A percentile compares a stretch with the other conserved stretches of the same genome.
Conservation (phyloP, 2,113 vertebrate genomes). For the Chloropsis cyanopogon region DNA sequence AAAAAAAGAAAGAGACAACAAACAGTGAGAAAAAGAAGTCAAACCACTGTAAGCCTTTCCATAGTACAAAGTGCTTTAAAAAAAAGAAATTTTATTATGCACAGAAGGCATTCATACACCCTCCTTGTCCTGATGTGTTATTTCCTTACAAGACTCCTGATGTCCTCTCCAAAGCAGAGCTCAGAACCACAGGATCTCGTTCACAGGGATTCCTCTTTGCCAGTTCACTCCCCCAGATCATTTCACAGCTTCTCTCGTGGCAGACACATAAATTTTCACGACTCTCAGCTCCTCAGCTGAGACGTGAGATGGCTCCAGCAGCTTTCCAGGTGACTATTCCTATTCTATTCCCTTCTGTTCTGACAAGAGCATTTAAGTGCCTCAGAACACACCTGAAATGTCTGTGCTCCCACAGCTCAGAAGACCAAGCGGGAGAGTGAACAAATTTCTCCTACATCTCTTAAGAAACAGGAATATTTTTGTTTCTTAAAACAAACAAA, state of each 20-base stretch:
- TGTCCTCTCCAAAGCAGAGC: neutral
- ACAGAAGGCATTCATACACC: neutral
- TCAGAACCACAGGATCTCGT: neutral
- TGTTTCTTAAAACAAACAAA: neutral
- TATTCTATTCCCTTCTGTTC: neutral
- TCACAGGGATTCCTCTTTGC: neutral
- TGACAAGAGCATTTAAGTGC: neutral
- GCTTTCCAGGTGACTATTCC: neutral
- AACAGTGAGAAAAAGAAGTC: accelerated
- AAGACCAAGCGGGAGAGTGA: neutral
- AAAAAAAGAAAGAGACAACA: neutral
- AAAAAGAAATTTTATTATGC: neutral
- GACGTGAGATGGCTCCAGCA: neutral
- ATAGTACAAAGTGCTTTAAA: neutral
- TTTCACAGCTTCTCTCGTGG: neutral
- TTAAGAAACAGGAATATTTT: neutral
- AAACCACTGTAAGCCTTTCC: neutral
- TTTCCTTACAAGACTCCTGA: neutral
- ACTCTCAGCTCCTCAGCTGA: neutral
- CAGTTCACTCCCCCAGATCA: neutral
- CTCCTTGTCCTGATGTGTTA: neutral
- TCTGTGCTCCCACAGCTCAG: neutral
- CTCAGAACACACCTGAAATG: neutral
- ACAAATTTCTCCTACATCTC: neutral
- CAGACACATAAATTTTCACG: neutral